These are phyloP conservation scores for Triplophysa dalaica DNA, from an alignment of 2,113 vertebrate genomes.

Conservation along the genomic window DNA sequence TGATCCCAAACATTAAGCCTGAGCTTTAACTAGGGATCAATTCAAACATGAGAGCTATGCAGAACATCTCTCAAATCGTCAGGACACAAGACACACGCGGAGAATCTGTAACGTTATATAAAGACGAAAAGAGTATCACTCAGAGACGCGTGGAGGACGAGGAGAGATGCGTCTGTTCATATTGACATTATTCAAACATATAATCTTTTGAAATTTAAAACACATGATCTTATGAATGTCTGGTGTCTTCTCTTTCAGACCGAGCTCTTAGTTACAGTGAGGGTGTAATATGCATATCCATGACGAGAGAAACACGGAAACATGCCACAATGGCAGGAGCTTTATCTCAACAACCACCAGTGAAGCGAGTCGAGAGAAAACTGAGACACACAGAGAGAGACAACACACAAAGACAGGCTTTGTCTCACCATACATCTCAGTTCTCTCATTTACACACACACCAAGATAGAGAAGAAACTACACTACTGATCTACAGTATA, in stretches of 20 bases:
- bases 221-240: background rate
- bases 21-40: slow-evolving; percentile 29
- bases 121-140: background rate
- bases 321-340: slow-evolving; percentile 43
- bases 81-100: slow-evolving; percentile 32
- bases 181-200: slow-evolving; percentile 22
- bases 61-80: slow-evolving; percentile 37
- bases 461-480: slow-evolving; percentile 2
- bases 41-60: slow-evolving; percentile 43
- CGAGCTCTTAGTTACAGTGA: slow-evolving; percentile 34
- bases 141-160: background rate
- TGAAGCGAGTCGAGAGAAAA: slow-evolving; percentile 32
- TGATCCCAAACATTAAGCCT: slow-evolving; percentile 32
- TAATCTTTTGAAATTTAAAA: background rate
- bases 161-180: background rate
- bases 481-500: background rate
- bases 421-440: slow-evolving; percentile 64
- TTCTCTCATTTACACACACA: slow-evolving; percentile 58
- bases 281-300: slow-evolving; percentile 49
- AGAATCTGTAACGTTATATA: slow-evolving; percentile 33
- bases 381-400: slow-evolving; percentile 15
- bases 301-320: slow-evolving; percentile 35
- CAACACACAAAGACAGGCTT: slow-evolving; percentile 61
- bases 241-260: slow-evolving; percentile 30
- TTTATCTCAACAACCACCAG: slow-evolving; percentile 47